Conservation (phyloP, 2,888 invertebrate genomes). For the Yponomeuta evonymella region DNA sequence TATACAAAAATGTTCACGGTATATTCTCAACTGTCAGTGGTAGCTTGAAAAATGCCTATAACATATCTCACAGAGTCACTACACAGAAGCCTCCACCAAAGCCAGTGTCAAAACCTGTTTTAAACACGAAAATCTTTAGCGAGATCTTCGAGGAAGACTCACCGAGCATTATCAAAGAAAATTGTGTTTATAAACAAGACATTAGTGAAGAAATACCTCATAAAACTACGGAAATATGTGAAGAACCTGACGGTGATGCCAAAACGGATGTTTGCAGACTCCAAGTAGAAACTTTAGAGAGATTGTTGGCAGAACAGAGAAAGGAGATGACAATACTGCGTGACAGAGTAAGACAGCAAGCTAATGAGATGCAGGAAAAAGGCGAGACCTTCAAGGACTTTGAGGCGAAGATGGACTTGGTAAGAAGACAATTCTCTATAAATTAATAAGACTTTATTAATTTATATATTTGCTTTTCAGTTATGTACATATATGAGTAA, state of each 20-base stretch:
- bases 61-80: slow-evolving; percentile 41
- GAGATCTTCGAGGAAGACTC: slow-evolving; percentile 61
- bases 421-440: slow-evolving; percentile 28
- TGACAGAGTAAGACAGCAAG: slow-evolving; percentile 53
- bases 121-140: slow-evolving; percentile 59
- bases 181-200: not conserved
- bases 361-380: slow-evolving; percentile 53
- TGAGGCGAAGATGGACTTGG: slow-evolving; percentile 69
- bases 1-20: slow-evolving; percentile 70
- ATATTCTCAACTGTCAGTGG: slow-evolving; percentile 69
- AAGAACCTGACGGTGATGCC: slow-evolving; percentile 26
- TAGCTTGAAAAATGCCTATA: slow-evolving; percentile 63
- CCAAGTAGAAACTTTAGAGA: slow-evolving; percentile 58
- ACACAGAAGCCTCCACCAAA: slow-evolving; percentile 40
- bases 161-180: not conserved
- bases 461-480: too few species aligned
- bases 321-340: slow-evolving; percentile 50
- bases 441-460: slow-evolving; percentile 16
- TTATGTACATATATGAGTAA: too few species aligned
- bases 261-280: slow-evolving; percentile 44
- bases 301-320: slow-evolving; percentile 52
- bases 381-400: slow-evolving; percentile 62
- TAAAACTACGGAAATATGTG: not conserved
- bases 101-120: slow-evolving; percentile 36
- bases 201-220: not conserved